Conservation (phyloP, 2,113 vertebrate genomes). For the Lepisosteus osseus region DNA sequence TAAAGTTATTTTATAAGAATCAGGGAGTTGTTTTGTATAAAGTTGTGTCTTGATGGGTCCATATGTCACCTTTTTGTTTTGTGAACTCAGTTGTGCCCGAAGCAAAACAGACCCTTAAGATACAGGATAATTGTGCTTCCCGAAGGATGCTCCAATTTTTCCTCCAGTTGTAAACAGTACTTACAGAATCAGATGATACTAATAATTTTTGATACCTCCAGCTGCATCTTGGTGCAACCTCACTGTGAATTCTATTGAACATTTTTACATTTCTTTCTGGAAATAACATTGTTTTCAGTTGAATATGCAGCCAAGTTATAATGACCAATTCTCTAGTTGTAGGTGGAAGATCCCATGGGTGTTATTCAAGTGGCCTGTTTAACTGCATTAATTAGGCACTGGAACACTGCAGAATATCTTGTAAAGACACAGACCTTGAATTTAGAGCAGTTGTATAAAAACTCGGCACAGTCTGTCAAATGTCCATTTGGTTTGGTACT, state of each 20-base stretch:
- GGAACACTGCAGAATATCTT: not conserved
- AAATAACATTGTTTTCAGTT: no score
- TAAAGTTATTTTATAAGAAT: not conserved
- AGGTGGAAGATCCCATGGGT: not conserved
- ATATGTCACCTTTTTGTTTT: not conserved
- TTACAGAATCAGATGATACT: not conserved
- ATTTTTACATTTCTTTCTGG: no score
- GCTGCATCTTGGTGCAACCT: no score
- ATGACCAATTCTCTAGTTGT: not conserved
- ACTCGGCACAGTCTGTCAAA: no score
- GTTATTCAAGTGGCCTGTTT: not conserved
- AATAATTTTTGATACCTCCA: not conserved
- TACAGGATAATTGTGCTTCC: no score
- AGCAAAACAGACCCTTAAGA: not conserved
- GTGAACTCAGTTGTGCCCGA: not conserved
- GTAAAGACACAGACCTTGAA: no score
- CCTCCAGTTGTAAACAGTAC: not conserved
- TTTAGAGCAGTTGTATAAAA: no score
- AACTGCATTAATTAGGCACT: conserved; percentile 2
- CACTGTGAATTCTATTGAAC: no score
- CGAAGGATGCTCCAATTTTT: not conserved
- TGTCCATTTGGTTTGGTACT: no score
- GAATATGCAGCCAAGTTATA: no score
- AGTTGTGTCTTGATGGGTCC: not conserved
- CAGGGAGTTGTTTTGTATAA: not conserved